These are phyloP conservation scores for Amphiduros pacificus DNA, from an alignment of 2,888 invertebrate genomes.

Conservation along the genomic window DNA sequence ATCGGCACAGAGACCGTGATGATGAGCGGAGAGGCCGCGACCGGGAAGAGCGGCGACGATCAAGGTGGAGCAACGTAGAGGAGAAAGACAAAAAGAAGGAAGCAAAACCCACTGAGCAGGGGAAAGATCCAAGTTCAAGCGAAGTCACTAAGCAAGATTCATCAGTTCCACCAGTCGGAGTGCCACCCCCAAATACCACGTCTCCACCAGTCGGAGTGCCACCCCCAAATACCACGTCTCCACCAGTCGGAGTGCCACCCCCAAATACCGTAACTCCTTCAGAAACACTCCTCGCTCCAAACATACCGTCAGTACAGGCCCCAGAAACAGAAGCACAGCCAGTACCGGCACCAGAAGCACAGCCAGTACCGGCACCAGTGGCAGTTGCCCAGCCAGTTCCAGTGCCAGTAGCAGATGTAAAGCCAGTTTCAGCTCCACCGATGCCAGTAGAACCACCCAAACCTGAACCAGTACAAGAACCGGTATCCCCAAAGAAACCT, in stretches of 20 bases:
- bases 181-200: too few species aligned
- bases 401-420: background rate
- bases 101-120: background rate
- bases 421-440: too few species aligned
- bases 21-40: constrained; percentile 1
- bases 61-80: background rate
- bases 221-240: too few species aligned
- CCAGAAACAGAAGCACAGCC: background rate
- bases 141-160: background rate
- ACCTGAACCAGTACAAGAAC: too few species aligned
- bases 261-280: too few species aligned
- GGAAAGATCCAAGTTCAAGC: background rate
- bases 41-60: background rate
- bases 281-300: too few species aligned
- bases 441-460: too few species aligned
- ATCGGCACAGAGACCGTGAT: background rate
- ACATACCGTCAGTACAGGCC: background rate
- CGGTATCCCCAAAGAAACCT: too few species aligned
- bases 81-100: background rate
- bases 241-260: too few species aligned
- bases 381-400: background rate
- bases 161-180: background rate
- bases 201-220: too few species aligned
- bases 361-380: background rate
- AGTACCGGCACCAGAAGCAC: background rate